Base-by-base conservation (phyloP, 2,113 vertebrate species). In the Saccopteryx leptura region DNA sequence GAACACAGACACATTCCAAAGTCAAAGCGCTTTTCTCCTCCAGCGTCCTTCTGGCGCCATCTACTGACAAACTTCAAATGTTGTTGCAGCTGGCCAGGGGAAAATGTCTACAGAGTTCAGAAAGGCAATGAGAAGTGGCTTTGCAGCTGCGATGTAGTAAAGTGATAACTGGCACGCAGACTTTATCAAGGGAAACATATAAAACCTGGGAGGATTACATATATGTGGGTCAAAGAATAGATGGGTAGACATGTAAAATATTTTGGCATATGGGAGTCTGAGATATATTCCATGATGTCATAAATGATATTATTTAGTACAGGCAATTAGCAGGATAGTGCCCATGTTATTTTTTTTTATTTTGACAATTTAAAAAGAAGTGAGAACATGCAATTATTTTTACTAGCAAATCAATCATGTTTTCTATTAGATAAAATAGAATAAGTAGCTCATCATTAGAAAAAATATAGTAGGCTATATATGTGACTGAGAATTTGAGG, bases 31-130 rank as follows among this genome's bases (percentile, higher is more conserved):
- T 1, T 61, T 61, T 50, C 23, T 52, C 31, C 61, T 28, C 83
- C 19, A 92, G 3, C 96, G 90, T 96, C 93, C 58, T 9, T 39
- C 63, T 7, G 7, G 83, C 9, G 48, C 95, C 93, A 97, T 83
- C 96, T 96, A 80, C 72, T 88, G 88, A 82, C 93, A 78, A 60
- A 31, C 50, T 14, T 56, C 66, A 76, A 68, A 10, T 46, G 52
- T 50, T 39, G 48, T 91, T 63, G 23, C 54, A 28, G 5, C 12
- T 91, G 61, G 19, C 79, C 71, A 48, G 31, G 52, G 69, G 76
- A n/a, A 79, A 72, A 21, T 21, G 24, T 6, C 33, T 54, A 5
- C 9, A 39, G n/a, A 31, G 66, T 63, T 90, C 26, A 46, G 24
- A 74, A 95, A 71, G 7, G 12, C 60, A 87, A 54, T 48, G 33